Base-by-base conservation (phyloP, 2,888 invertebrate species). In the Heterodera filipjevi region DNA sequence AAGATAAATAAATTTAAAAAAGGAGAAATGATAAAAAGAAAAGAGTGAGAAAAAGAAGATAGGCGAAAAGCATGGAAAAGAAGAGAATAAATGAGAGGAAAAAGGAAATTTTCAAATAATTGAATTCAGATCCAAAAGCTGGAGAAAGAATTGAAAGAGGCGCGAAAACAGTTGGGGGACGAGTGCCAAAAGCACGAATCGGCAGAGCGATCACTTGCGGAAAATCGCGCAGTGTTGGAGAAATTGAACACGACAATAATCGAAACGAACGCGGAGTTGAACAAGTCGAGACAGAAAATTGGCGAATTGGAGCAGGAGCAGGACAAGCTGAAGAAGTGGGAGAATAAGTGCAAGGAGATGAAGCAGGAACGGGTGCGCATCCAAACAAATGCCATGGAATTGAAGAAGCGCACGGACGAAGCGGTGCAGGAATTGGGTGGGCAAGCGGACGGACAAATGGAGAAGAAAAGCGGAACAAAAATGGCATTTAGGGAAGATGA, bases 311-410 rank as follows among this genome's bases (percentile, higher is more conserved):
- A 73, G 27, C 53, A 30, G 35, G 74, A 64, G 46, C 35, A 33
- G 64, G 74, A 73, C 77, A 87, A 88, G 78, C 87, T 89, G 80
- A 86, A 85, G 53, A 89, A 89, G 76, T 78, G 89, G 81, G 89
- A 89, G 80, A 83, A 82, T 33, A 83, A 89, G 46, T 89, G 86
- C 81, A 87, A 89, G 35, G 74, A 84, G 59, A 88, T 87, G 73
- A 82, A 87, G 71, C 35, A 81, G 27, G 89, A 89, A 66, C 81
- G 87, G 44, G 84, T 84, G 64, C 79, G 87, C 66, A 78, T 85
- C 32, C 89, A 89, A 79, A 82, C 82, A 49, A 89, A 89, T 46
- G 72, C 85, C 16, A 77, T 82, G 19, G 80, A 85, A 0, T 80
- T 86, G 81, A 87, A 86, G 81, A 87, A 87, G 76, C 80, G 85